Conservation (phyloP, 2,113 vertebrate species). For the Sterrhoptilus dennistouni region DNA sequence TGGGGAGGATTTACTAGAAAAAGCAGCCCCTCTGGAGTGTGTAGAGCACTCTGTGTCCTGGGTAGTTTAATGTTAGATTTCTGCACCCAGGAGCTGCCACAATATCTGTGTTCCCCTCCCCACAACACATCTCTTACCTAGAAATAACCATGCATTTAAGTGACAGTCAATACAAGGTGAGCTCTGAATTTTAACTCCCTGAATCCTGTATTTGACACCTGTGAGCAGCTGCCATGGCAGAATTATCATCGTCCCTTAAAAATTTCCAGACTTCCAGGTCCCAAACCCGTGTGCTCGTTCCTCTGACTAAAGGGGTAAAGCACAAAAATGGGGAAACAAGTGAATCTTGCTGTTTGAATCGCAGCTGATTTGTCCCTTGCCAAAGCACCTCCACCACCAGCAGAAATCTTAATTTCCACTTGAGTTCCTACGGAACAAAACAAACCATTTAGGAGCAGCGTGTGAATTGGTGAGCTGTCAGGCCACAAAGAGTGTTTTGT, state of each 20-base stretch:
- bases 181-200: not conserved
- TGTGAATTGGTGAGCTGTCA: not conserved
- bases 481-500: not conserved
- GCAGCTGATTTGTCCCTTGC: not conserved
- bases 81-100: not conserved
- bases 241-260: not conserved
- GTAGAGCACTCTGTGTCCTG: not conserved
- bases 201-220: not conserved
- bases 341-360: not conserved
- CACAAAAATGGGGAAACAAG: not conserved
- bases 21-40: not conserved
- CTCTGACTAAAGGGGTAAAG: not conserved
- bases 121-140: rapidly evolving
- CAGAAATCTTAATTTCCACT: conserved; percentile 26
- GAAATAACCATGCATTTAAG: not conserved
- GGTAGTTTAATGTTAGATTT: not conserved
- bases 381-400: not conserved
- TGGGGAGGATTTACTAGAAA: not conserved
- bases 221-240: not conserved
- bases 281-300: not conserved
- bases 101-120: not conserved
- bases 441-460: conserved; percentile 41
- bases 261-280: not conserved
- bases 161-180: not conserved
- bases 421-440: not conserved